These are phyloP conservation scores for Petrophora chlorosata DNA, from an alignment of 2,888 invertebrate genomes.

Conservation along the genomic window DNA sequence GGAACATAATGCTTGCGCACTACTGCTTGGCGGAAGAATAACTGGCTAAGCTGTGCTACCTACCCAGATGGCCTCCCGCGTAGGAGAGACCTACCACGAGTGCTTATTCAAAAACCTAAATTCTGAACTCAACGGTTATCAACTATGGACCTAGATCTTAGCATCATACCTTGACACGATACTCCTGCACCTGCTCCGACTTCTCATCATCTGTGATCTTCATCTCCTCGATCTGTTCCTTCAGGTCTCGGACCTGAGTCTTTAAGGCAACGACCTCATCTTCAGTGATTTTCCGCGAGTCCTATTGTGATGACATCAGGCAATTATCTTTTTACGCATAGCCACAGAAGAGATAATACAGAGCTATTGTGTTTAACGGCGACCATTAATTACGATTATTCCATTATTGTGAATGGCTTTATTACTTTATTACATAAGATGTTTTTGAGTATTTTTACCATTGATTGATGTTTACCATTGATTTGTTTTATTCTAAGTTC, in stretches of 20 bases:
- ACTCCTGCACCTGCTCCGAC: slow-evolving; percentile 68
- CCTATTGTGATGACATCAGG: slow-evolving; percentile 43
- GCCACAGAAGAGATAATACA: too few species aligned
- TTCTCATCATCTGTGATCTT: slow-evolving; percentile 62
- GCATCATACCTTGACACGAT: slow-evolving; percentile 57
- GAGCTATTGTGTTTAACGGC: too few species aligned
- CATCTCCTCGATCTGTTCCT: slow-evolving; percentile 67
- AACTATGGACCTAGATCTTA: background rate
- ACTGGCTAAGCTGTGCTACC: too few species aligned
- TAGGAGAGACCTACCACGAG: too few species aligned
- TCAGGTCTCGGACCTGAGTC: slow-evolving; percentile 58
- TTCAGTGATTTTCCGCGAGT: slow-evolving; percentile 50
- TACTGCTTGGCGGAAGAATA: too few species aligned
- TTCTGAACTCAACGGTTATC: too few species aligned
- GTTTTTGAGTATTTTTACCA: too few species aligned
- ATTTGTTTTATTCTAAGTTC: too few species aligned
- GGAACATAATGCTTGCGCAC: too few species aligned
- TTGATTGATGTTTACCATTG: too few species aligned
- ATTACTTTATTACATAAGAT: background rate
- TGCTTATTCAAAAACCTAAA: too few species aligned
- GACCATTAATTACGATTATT: background rate
- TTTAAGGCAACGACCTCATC: slow-evolving; percentile 59
- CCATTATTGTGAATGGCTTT: background rate
- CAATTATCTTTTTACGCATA: background rate
- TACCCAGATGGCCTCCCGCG: too few species aligned